Percentiles rank a stretch among this genome's conserved stretches.
Evolutionary conservation across 1,140 invertebrate genomes (phyloP).

Genomic region (Trichonephila clavata): DNA sequence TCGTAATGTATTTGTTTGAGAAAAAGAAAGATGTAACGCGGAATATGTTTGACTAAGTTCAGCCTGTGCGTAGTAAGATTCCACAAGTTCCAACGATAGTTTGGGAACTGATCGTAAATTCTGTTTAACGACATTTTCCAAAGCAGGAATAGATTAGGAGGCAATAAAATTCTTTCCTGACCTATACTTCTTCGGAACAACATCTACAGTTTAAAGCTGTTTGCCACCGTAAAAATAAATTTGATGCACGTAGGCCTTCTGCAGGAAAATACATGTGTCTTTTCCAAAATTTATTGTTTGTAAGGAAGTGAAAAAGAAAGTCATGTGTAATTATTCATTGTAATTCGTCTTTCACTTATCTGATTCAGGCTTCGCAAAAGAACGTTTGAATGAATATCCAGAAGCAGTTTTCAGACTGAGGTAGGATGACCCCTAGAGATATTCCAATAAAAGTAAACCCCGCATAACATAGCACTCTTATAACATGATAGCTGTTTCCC

Average conservation of each 20-base stretch:
- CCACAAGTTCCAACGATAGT: slow-evolving; percentile 15
- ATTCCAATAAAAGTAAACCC: no score
- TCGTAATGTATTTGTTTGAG: background rate
- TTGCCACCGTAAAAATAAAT: slow-evolving; percentile 2
- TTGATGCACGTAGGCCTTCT: background rate
- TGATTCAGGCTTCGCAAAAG: no score
- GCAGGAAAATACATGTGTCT: background rate
- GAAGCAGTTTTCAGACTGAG: no score
- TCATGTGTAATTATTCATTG: no score
- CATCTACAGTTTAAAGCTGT: background rate
- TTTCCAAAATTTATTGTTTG: background rate
- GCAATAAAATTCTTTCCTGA: background rate
- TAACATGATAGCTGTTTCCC: no score
- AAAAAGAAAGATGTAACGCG: background rate
- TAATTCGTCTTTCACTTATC: no score
- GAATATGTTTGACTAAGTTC: background rate
- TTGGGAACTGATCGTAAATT: slow-evolving; percentile 14
- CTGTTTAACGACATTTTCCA: slow-evolving; percentile 18
- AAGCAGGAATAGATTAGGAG: slow-evolving; percentile 23
- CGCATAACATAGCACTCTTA: no score
- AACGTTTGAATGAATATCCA: no score
- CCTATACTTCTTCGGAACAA: slow-evolving; percentile 20
- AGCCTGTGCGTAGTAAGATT: background rate
- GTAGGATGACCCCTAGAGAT: no score
- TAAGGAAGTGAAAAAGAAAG: background rate